phyloP scores from a whole-genome alignment of 2,888 invertebrate species.

The Pollenia amentaria region DNA sequence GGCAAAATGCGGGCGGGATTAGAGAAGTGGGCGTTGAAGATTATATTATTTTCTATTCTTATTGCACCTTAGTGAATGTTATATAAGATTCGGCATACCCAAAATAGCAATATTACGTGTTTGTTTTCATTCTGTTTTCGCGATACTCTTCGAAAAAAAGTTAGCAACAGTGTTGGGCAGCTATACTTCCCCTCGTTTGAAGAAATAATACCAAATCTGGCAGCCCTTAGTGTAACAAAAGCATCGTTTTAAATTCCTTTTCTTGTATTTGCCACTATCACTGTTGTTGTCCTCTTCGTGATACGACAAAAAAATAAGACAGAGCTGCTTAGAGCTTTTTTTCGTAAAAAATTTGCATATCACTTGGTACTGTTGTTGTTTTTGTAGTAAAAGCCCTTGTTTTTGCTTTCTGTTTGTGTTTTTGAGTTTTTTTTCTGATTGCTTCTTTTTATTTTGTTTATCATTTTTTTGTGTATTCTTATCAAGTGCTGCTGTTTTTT shows the following conservation, averaged over 20 bases:
- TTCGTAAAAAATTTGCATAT: slow-evolving; percentile 47
- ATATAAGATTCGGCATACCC: no score
- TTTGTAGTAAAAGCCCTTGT: slow-evolving; percentile 32
- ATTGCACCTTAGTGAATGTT: no score
- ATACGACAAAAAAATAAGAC: background rate
- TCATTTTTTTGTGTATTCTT: background rate
- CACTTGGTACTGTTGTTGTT: slow-evolving; percentile 7
- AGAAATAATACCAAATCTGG: no score
- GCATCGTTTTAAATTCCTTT: slow-evolving; percentile 25
- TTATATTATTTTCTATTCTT: no score
- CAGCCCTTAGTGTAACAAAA: no score
- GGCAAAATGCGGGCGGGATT: no score
- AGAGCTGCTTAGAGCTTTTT: background rate
- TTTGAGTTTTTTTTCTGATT: background rate
- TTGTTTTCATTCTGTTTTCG: no score
- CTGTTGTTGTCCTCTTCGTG: slow-evolving; percentile 34
- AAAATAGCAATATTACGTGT: no score
- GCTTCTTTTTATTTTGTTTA: slow-evolving; percentile 32
- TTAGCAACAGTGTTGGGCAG: no score
- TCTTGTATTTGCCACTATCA: background rate
- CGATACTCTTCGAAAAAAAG: no score
- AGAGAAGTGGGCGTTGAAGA: no score
- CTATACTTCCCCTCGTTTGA: no score
- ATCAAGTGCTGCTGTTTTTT: slow-evolving; percentile 1
- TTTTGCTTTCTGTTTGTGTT: slow-evolving; percentile 22